Base-by-base conservation (phyloP, 2,888 invertebrate genomes). In the Drosophila pegasa region DNA sequence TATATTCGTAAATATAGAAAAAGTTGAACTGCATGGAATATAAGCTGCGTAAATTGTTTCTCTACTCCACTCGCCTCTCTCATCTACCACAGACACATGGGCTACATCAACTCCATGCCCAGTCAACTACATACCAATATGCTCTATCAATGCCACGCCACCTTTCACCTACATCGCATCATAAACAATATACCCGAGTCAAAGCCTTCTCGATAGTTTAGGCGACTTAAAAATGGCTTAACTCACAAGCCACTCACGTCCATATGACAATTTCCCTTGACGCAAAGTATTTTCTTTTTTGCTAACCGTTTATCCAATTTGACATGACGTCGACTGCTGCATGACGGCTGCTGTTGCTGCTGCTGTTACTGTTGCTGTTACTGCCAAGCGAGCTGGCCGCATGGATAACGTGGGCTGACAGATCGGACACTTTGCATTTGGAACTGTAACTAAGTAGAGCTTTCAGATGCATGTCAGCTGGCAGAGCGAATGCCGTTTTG, bases 351-450 rank as follows among this genome's bases (percentile, higher is more conserved):
- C 14, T 22, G 20, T 14, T 20, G 18, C 38, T 20, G 40, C 18
- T 37, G 16, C 10, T 14, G n/a, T n/a, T 37, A 29, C 14, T 22
- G 20, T 14, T 20, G 18, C 38, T 20, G 40, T 10, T 37, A 14
- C 29, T 8, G 29, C 8, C 7, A 1, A 45, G 40, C 63, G 31
- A 31, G 47, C 18, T 18, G 12, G 29, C 18, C 18, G 22, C 14
- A 35, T n/a, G 20, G 31, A 35, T 77, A 75, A 77, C 61, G 64
- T 66, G 55, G 64, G 62, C 60, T 69, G 79, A 71, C 78, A 77
- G 37, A 41, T 64, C 51, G 65, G 76, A 70, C 63, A 68, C 43
- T 64, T 58, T 67, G 57, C 52, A 60, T 45, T 27, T 68, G 60
- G 52, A 48, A 58, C 38, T 65, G 37, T 66, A 35, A 47, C 43